Evolutionary conservation across 2,888 invertebrate genomes (phyloP), one percentile per base, ranked within the genome.

Genomic region (Drosophila suboccidentalis): DNA sequence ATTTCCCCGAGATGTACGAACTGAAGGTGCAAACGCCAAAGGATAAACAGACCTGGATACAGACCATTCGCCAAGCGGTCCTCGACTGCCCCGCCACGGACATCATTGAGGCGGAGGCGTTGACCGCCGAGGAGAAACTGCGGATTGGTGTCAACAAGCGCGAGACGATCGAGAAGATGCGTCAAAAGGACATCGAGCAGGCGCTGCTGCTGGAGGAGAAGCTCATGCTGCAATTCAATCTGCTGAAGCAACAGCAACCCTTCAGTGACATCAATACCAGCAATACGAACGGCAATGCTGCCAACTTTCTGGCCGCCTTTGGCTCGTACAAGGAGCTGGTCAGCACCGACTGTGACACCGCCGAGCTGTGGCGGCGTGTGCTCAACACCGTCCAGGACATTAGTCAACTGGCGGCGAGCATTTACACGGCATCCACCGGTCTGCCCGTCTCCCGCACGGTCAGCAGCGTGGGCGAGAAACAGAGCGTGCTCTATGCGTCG

Each of bases 1-100:
- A 95, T 4, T 97, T 97, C 90, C 98, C 98, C 0, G 98, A 98
- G 94, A 98, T 99, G 98, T 98, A 98, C 91, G 98, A 98, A 91
- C 93, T 99, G 58, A 95, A 98, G 90, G 95, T 96, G 29, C 97
- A 97, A 89, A 95, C 96, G 75, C 97, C 97, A 34, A 97, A 97
- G 92, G 98, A 98, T 88, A 97, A 97, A 90, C 96, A 96, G 89
- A 93, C 95, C 11, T 98, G 98, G 98, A 97, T 98, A 91, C 96
- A 96, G 89, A 95, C 96, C 41, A 96, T 98, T 84, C 94, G 97
- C 94, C 92, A 91, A 66, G 97, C 98, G 17, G 97, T 98, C 15
- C 96, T 97, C 78, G 94, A 95, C 73, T 98, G 98, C 90, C 97
- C 98, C 0, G 94, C 94, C 39, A 94, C 94, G 34, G 97, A 97